Evolutionary conservation across 2,888 invertebrate species (phyloP), one percentile per base, ranked within the genome.

Genomic region (Campoplex nolae): DNA sequence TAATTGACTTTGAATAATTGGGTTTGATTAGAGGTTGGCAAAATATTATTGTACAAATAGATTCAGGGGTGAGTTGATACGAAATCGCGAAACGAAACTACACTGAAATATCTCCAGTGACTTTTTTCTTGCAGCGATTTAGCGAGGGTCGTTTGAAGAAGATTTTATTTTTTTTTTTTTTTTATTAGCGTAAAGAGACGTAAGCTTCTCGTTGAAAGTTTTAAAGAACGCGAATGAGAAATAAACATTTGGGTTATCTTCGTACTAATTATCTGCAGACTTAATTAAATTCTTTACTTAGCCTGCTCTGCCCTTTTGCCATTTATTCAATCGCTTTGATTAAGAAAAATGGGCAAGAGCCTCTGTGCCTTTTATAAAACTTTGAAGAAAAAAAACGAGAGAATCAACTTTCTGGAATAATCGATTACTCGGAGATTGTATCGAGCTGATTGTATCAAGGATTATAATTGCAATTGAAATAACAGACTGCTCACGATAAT

Each of bases 331-430:
- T 68, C 56, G n/a, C 58, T 48, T 68, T 58, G 58, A 75, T 23
- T 56, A 67, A 62, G 54, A 62, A 48, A 16, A 67, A 65, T 42
- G 70, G 75, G 51, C 38, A 65, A 75, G n/a, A 65, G 18, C 0
- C 23, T 23, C 18, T 9, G 11, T 23, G 11, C 28, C 28, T 28
- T 58, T 28, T 3, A 28, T 58, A 28, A 28, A 58, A 58, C 28
- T 58, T 58, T 58, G 13, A 28, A 58, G 58, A 16, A 16, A 32
- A 32, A 62, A 62, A 3, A 45, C 7, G 9, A 23, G 23, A 23
- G 58, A 75, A 16, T n/a, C 18, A 79, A 79, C 70, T 85, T 83
- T 71, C 45, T 35, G 2, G 71, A 79, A 79, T 75, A 65, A 78
- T 79, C 54, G 65, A 83, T 75, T 58, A 3, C 16, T 38, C 48